Evolutionary conservation across 2,113 vertebrate species (phyloP).

Genomic region (Malurus cyaneus): DNA sequence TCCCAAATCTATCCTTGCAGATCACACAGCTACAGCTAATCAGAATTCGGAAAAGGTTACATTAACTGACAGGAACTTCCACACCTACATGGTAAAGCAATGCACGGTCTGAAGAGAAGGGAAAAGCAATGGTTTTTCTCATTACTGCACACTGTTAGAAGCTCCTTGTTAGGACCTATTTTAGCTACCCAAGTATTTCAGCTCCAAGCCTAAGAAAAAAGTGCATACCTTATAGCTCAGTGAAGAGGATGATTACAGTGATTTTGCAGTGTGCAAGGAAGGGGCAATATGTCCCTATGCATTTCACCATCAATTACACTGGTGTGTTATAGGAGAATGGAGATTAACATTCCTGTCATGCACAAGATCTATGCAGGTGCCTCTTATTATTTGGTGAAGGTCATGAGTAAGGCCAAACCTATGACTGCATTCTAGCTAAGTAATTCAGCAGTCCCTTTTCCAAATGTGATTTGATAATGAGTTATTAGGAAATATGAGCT

Average conservation of each 20-base stretch:
- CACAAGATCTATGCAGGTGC: slow-evolving; percentile 2
- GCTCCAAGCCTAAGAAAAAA: not conserved
- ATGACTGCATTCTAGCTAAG: not conserved
- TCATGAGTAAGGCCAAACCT: slow-evolving; percentile 32
- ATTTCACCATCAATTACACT: slow-evolving; percentile 12
- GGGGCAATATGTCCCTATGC: not conserved
- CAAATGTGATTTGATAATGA: slow-evolving; percentile 11
- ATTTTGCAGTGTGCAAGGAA: not conserved
- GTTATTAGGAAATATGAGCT: not conserved
- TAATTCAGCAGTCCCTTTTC: not conserved
- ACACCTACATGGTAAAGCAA: not conserved
- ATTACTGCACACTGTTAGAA: not conserved
- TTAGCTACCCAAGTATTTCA: not conserved
- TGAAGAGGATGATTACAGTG: not conserved
- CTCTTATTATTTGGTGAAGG: slow-evolving; percentile 39
- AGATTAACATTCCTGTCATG: slow-evolving; percentile 24
- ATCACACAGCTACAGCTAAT: not conserved
- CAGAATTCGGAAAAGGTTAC: not conserved
- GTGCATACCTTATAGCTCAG: not conserved
- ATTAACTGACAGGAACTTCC: not conserved
- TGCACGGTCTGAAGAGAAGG: not conserved
- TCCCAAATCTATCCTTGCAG: not conserved
- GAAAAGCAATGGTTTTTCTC: not conserved
- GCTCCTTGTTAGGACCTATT: not conserved
- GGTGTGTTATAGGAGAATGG: not conserved